Percentiles rank a stretch among this genome's conserved stretches.
These are phyloP conservation scores for Arctia plantaginis DNA, from an alignment of 2,888 invertebrate genomes.

Conservation along the genomic window DNA sequence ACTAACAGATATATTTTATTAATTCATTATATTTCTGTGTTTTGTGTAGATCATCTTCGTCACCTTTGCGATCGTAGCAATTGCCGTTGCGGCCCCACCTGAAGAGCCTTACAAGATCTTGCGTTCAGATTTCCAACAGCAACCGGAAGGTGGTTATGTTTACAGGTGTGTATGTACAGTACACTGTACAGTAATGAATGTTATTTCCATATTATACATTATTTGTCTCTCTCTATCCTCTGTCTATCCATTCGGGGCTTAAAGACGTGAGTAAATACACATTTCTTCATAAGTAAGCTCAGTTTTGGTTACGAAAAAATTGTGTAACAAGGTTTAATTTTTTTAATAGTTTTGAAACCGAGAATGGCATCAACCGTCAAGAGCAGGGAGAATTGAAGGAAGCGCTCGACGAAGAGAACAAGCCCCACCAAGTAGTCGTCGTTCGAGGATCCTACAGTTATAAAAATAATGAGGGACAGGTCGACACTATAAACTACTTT, in stretches of 20 bases:
- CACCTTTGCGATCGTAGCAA: constrained; percentile 45
- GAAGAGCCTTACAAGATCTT: not conserved
- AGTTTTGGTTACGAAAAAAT: not conserved
- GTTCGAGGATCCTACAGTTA: constrained; percentile 88
- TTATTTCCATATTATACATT: not conserved
- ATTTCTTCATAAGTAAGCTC: not conserved
- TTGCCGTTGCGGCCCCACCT: constrained; percentile 7
- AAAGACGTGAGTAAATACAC: too few species aligned
- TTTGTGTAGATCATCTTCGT: constrained; percentile 32
- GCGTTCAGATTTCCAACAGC: not conserved
- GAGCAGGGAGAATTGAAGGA: constrained; percentile 82
- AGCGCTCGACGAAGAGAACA: constrained; percentile 85
- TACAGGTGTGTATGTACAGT: constrained; percentile 15
- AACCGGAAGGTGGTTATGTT: constrained; percentile 24
- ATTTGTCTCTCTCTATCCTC: too few species aligned
- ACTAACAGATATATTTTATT: not conserved
- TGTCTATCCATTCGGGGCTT: too few species aligned
- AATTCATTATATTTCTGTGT: not conserved
- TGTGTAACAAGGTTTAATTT: not conserved
- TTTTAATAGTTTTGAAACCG: constrained; percentile 19
- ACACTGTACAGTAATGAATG: not conserved
- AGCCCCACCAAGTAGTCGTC: constrained; percentile 84
- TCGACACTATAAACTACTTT: constrained; percentile 82
- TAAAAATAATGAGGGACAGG: constrained; percentile 85
- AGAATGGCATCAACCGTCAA: constrained; percentile 76